phyloP scores from a whole-genome alignment of 1,140 invertebrate genomes.

The Drosophila simulans region DNA sequence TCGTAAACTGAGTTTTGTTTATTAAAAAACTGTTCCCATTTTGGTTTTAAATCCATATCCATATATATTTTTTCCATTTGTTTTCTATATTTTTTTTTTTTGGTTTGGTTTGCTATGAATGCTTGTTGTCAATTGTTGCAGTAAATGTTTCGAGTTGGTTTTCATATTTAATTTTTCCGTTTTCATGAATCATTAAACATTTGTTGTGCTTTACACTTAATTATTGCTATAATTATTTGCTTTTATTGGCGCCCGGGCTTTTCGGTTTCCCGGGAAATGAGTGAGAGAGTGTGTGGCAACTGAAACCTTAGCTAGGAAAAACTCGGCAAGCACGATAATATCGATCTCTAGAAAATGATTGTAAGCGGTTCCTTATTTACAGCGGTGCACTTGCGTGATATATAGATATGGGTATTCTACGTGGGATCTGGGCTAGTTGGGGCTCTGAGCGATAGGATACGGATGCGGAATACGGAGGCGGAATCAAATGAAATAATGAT shows the following conservation, averaged over 20 bases:
- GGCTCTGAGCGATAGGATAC: constrained; percentile 46
- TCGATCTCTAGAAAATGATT: constrained; percentile 63
- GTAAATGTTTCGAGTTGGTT: constrained; percentile 47
- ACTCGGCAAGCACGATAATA: constrained; percentile 44
- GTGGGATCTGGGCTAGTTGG: neutral
- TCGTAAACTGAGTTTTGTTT: constrained; percentile 74
- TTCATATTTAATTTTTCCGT: neutral
- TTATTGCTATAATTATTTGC: constrained; percentile 72
- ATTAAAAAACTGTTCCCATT: constrained; percentile 81
- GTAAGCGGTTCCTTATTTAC: constrained; percentile 66
- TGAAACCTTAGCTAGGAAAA: constrained; percentile 80
- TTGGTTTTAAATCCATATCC: constrained; percentile 76
- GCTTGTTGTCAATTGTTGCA: constrained; percentile 73
- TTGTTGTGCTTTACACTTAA: constrained; percentile 52
- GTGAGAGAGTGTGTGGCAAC: constrained; percentile 42
- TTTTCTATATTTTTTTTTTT: constrained; percentile 7
- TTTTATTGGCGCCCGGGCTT: constrained; percentile 43
- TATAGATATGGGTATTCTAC: constrained; percentile 43
- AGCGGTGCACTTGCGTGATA: constrained; percentile 46
- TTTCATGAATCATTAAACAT: constrained; percentile 14
- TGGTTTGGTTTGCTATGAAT: constrained; percentile 51
- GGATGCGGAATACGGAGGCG: too few species aligned
- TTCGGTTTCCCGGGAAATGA: constrained; percentile 31
- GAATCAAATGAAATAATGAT: constrained; percentile 10
- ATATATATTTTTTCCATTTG: constrained; percentile 31